Base-by-base conservation (phyloP, 2,113 vertebrate genomes). In the Origma solitaria region DNA sequence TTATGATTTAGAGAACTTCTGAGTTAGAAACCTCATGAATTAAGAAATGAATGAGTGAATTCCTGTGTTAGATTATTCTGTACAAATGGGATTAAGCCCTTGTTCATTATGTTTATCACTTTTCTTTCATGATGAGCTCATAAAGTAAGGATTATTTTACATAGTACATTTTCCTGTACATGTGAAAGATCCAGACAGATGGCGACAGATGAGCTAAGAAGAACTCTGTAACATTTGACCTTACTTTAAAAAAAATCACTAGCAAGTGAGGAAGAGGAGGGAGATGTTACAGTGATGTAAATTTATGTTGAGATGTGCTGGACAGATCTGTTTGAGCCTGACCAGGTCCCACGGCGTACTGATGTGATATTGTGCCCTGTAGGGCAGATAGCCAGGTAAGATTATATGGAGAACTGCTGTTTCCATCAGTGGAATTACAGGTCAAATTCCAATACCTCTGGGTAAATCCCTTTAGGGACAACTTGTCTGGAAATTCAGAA, bases 111-210 rank as follows among this genome's bases (percentile, higher is more conserved):
- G 13, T 53, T 53, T 53, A 37, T 68, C 53, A 18, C 4, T 35
- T 83, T 76, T 69, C 40, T 69, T 61, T 56, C 25, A 31, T 49
- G 3, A 60, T 47, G 31, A 62, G 1, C 6, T 62, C 44, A 27
- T 61, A 47, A 49, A 33, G 22, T 50, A 51, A 82, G 10, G n/a
- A 61, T 76, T 47, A 15, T 40, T 90, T 76, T 42, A 27, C 22
- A 49, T 18, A 20, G 8, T 42, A 33, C 0, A 0, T 54, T 82
- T 60, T 42, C 12, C n/a, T 14, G 18, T 47, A 47, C 15, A 13
- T 19, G 8, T 49, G 30, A 62, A 47, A 69, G n/a, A 49, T 49
- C 62, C 33, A 44, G 23, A 49, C 33, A 51, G 51, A 58, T 17
- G 38, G n/a, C 82, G 80, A 27, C 70, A 89, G 10, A 28, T 44